These are phyloP conservation scores for Psilanteris sp. DNA, from an alignment of 1,140 invertebrate species.

Conservation along the genomic window DNA sequence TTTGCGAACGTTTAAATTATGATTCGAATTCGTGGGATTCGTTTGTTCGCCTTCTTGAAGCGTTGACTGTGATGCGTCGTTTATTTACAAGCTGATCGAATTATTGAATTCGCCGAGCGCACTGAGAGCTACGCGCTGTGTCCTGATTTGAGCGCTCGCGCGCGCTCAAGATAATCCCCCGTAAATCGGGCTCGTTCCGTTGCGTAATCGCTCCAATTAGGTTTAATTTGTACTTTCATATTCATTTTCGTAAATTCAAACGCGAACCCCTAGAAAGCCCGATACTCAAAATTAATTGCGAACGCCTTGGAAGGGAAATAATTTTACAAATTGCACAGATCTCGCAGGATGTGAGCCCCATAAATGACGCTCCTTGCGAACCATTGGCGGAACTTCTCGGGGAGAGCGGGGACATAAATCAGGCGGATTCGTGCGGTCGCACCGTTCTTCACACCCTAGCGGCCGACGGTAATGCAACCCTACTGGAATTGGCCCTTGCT, in stretches of 20 bases:
- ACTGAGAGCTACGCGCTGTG: no score
- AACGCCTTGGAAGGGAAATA: slow-evolving; percentile 12
- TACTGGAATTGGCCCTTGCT: slow-evolving; percentile 84
- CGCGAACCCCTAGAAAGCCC: no score
- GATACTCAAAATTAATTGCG: background rate
- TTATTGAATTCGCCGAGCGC: no score
- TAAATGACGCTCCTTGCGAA: slow-evolving; percentile 76
- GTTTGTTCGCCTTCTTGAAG: no score
- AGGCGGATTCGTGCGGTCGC: slow-evolving; percentile 83
- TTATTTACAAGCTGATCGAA: no score
- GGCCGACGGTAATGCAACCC: slow-evolving; percentile 85
- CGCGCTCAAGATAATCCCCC: no score
- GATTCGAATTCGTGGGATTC: background rate
- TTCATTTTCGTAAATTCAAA: no score
- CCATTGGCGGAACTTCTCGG: slow-evolving; percentile 77
- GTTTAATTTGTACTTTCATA: no score
- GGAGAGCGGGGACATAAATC: slow-evolving; percentile 78
- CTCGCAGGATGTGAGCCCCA: slow-evolving; percentile 76
- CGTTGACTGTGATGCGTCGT: no score
- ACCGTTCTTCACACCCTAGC: slow-evolving; percentile 87
- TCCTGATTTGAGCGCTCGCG: no score
- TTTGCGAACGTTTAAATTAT: slow-evolving; percentile 14
- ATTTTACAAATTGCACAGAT: slow-evolving; percentile 63
- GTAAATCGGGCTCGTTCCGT: no score
- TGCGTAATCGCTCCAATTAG: no score